phyloP scores from a whole-genome alignment of 2,888 invertebrate genomes.

The Pyrgus malvae region DNA sequence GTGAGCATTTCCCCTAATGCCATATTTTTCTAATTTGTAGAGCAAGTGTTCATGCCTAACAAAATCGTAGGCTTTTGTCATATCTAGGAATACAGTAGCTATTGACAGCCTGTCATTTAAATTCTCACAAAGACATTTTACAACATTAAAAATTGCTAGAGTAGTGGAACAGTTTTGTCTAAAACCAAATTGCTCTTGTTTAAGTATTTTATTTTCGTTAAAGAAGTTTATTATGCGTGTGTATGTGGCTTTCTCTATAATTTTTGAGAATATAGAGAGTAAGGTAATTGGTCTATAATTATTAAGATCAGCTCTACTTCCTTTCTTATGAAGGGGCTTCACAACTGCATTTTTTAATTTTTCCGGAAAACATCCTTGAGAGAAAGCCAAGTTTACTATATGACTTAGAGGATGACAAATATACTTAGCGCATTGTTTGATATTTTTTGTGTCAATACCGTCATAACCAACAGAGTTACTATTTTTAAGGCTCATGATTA shows the following conservation, averaged over 20 bases:
- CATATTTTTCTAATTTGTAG: constrained; percentile 23
- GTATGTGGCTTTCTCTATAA: constrained; percentile 18
- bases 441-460: constrained; percentile 2
- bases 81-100: constrained; percentile 20
- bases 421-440: constrained; percentile 3
- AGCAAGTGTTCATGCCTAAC: constrained; percentile 19
- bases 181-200: constrained; percentile 25
- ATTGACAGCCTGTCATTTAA: constrained; percentile 18
- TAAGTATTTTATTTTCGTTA: constrained; percentile 9
- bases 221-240: constrained; percentile 15
- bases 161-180: constrained; percentile 26
- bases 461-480: constrained; percentile 9
- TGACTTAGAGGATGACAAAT: not conserved
- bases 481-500: constrained; percentile 1
- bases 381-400: constrained; percentile 9
- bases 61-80: constrained; percentile 64
- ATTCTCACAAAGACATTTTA: constrained; percentile 18
- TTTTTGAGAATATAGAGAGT: constrained; percentile 21
- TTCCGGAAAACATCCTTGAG: constrained; percentile 1
- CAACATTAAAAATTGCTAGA: constrained; percentile 23
- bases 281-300: constrained; percentile 16
- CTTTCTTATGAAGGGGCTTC: constrained; percentile 12
- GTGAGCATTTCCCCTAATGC: constrained; percentile 16
- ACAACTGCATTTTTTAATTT: constrained; percentile 4
- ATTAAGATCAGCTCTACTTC: not conserved